Evolutionary conservation across 2,113 vertebrate genomes (phyloP).

Genomic region (Spea multiplicata): DNA sequence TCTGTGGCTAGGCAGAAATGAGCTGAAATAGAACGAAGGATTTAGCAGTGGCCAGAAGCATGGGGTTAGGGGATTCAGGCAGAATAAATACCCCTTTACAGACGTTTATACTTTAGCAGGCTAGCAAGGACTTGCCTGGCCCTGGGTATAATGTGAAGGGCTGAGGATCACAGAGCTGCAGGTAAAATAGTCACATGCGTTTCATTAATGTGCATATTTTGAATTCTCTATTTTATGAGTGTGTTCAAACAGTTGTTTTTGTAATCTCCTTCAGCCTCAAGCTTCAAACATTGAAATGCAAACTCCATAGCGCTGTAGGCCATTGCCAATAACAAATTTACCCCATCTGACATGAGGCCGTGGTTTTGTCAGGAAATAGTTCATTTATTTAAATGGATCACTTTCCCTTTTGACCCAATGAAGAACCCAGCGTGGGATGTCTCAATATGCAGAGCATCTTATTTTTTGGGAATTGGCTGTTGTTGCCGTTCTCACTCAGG

Average conservation of each 20-base stretch:
- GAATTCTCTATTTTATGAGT: constrained; percentile 24
- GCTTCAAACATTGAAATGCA: neutral
- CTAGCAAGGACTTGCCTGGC: constrained; percentile 33
- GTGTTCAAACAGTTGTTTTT: constrained; percentile 3
- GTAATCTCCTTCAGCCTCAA: constrained; percentile 8
- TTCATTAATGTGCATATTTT: constrained; percentile 19
- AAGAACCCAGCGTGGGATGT: too few species aligned
- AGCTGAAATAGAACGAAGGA: neutral
- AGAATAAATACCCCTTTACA: constrained; percentile 25
- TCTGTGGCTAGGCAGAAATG: neutral
- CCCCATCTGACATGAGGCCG: neutral
- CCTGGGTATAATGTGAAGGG: constrained; percentile 5
- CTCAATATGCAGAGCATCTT: too few species aligned
- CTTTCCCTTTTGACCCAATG: too few species aligned
- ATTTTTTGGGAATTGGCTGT: too few species aligned
- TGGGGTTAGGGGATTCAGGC: constrained; percentile 12
- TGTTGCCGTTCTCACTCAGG: too few species aligned
- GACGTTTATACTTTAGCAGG: constrained; percentile 4
- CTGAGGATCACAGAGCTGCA: constrained; percentile 2
- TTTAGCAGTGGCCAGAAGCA: constrained; percentile 6
- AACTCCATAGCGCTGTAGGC: neutral
- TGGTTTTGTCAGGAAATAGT: too few species aligned
- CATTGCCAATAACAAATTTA: neutral
- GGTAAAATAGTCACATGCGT: constrained; percentile 16
- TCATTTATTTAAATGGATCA: too few species aligned